These are phyloP conservation scores for Philereme vetulata DNA, from an alignment of 2,888 invertebrate species.

Conservation along the genomic window DNA sequence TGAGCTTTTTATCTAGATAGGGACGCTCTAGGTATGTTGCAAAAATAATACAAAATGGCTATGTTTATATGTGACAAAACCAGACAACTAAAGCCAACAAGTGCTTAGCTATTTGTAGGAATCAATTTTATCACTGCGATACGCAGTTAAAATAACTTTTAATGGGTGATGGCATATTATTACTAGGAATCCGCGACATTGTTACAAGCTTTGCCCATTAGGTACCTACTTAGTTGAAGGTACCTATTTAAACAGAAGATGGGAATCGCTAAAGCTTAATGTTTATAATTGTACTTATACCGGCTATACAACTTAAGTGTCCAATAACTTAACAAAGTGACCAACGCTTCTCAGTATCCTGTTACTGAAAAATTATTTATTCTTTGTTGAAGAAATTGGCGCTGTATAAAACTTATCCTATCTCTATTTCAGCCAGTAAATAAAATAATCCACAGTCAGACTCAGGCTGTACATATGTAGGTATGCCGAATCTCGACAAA, in stretches of 20 bases:
- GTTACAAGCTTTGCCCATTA: constrained; percentile 81
- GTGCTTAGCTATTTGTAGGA: constrained; percentile 26
- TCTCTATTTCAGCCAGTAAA: too few species aligned
- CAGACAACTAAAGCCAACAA: constrained; percentile 9
- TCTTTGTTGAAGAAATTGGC: too few species aligned
- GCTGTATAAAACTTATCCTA: neutral
- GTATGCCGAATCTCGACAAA: constrained; percentile 28
- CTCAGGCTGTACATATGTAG: neutral
- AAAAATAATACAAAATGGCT: constrained; percentile 5
- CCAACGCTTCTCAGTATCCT: neutral
- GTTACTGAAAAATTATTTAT: neutral
- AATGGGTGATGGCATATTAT: constrained; percentile 55
- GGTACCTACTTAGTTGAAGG: constrained; percentile 6
- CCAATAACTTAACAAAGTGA: constrained; percentile 5
- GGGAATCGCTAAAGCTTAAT: constrained; percentile 70
- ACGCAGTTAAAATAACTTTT: constrained; percentile 61
- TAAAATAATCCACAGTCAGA: too few species aligned
- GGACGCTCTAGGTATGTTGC: neutral
- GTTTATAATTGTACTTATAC: constrained; percentile 58
- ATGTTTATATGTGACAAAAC: constrained; percentile 20
- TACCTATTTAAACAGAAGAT: constrained; percentile 45
- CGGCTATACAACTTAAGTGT: constrained; percentile 1
- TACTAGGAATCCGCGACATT: constrained; percentile 60
- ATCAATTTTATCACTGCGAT: constrained; percentile 46
- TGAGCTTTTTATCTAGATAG: neutral